phyloP scores from a whole-genome alignment of 2,797 vertebrate genomes.

The Crenuchus spilurus region DNA sequence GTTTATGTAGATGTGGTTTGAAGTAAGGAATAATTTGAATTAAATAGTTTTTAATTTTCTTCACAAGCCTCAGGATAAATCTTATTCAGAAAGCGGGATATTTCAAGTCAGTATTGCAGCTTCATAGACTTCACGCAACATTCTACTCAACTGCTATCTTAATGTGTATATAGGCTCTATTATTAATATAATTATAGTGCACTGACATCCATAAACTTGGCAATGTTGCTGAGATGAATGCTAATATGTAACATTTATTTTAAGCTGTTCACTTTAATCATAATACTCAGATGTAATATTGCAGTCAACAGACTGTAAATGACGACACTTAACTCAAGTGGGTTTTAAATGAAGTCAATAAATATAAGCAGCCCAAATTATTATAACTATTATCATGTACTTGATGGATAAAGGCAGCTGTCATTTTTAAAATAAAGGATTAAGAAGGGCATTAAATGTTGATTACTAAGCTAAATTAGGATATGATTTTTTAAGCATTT shows the following conservation, averaged over 20 bases:
- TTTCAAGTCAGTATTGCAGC: too few species aligned
- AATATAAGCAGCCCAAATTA: background rate
- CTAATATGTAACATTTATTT: background rate
- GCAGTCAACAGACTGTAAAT: background rate
- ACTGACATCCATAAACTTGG: background rate
- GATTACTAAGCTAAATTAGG: constrained; percentile 1
- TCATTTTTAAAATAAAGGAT: background rate
- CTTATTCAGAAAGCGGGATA: too few species aligned
- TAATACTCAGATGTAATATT: background rate
- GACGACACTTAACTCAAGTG: background rate
- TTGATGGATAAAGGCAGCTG: background rate
- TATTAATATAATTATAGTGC: too few species aligned
- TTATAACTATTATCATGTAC: constrained; percentile 5
- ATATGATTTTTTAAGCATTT: background rate
- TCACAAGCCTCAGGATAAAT: too few species aligned
- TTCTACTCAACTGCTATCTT: too few species aligned
- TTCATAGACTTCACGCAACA: too few species aligned
- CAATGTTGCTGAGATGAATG: background rate
- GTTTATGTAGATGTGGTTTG: too few species aligned
- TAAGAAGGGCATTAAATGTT: constrained; percentile 3
- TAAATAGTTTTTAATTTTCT: too few species aligned
- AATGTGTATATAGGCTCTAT: too few species aligned
- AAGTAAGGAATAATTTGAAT: too few species aligned
- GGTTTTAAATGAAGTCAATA: constrained; percentile 9
- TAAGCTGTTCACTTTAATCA: background rate